phyloP scores from a whole-genome alignment of 2,888 invertebrate species.

The Mimas tiliae region DNA sequence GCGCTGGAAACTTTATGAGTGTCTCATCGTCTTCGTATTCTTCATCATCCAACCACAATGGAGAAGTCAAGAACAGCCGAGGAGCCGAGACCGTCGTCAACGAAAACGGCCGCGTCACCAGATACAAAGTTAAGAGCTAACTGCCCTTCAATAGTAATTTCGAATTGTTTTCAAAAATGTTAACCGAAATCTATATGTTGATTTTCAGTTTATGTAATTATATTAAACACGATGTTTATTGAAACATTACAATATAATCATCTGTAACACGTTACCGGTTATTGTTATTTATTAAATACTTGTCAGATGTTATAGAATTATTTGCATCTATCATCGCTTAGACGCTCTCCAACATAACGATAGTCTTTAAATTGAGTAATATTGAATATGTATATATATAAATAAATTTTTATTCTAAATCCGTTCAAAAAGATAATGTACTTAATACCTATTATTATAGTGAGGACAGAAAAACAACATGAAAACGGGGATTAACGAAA shows the following conservation, averaged over 20 bases:
- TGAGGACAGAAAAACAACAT: slow-evolving; percentile 11
- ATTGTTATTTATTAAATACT: not conserved
- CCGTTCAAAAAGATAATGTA: not conserved
- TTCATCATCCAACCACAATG: slow-evolving; percentile 84
- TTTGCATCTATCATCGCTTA: not conserved
- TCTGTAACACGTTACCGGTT: not conserved
- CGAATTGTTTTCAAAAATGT: too few species aligned
- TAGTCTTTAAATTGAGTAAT: not conserved
- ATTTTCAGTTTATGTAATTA: not conserved
- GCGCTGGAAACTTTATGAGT: slow-evolving; percentile 57
- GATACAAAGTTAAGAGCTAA: slow-evolving; percentile 77
- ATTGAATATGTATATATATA: not conserved
- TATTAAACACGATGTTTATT: not conserved
- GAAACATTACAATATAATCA: slow-evolving; percentile 10
- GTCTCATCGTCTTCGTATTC: slow-evolving; percentile 88
- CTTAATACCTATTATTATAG: not conserved
- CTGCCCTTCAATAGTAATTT: not conserved
- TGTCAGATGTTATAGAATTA: not conserved
- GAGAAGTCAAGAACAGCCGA: slow-evolving; percentile 81
- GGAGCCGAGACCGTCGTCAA: slow-evolving; percentile 88
- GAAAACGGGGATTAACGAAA: slow-evolving; percentile 30
- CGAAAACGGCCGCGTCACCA: slow-evolving; percentile 89
- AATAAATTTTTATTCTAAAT: not conserved
- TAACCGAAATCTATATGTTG: not conserved
- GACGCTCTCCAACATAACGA: not conserved